These are phyloP conservation scores for Poecilia wingei DNA, from an alignment of 2,797 vertebrate species.

Conservation along the genomic window DNA sequence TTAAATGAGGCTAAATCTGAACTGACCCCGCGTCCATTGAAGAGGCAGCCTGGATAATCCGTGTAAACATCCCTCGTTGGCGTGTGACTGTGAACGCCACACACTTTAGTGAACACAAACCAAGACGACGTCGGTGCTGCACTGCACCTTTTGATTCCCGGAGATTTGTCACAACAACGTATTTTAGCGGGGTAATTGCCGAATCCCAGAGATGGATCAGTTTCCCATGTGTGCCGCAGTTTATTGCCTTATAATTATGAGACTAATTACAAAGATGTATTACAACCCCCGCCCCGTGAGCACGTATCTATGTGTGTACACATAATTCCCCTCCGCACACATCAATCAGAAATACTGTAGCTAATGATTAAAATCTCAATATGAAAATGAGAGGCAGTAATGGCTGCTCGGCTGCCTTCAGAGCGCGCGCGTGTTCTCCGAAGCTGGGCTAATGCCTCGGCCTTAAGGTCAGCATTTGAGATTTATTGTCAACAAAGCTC, in stretches of 20 bases:
- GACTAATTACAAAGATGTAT: constrained; percentile 82
- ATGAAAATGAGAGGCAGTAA: constrained; percentile 62
- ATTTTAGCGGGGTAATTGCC: constrained; percentile 70
- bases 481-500: constrained; percentile 55
- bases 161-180: constrained; percentile 66
- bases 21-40: neutral
- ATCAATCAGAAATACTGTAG: constrained; percentile 69
- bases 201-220: constrained; percentile 68
- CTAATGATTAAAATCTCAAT: constrained; percentile 72
- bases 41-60: constrained; percentile 13
- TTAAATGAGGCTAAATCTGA: constrained; percentile 22
- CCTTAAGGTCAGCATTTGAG: constrained; percentile 41
- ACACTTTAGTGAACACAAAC: constrained; percentile 18
- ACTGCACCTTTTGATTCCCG: constrained; percentile 38
- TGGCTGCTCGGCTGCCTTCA: constrained; percentile 45
- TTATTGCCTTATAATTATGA: constrained; percentile 82
- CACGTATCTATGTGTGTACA: constrained; percentile 30
- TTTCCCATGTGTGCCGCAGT: constrained; percentile 71
- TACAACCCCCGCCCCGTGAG: constrained; percentile 55
- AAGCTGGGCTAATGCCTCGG: constrained; percentile 30
- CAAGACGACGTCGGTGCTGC: constrained; percentile 20
- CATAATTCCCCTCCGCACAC: constrained; percentile 29
- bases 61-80: constrained; percentile 11
- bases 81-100: constrained; percentile 4
- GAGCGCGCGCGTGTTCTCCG: constrained; percentile 38